Evolutionary conservation across 2,797 vertebrate species (phyloP), one percentile per base, ranked within the genome.

Genomic region (Triplophysa bombifrons): DNA sequence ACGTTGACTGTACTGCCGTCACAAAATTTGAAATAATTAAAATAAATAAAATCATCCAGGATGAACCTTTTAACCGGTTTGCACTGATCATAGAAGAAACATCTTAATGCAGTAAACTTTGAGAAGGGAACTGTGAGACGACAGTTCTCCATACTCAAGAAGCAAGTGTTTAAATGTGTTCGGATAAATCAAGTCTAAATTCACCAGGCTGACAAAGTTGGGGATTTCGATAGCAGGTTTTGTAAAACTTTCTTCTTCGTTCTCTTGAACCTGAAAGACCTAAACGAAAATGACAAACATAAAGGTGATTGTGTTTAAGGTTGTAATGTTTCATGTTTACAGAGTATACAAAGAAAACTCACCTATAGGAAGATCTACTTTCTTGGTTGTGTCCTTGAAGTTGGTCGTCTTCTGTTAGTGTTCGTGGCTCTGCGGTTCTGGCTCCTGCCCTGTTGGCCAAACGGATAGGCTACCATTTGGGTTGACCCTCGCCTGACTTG

Each of bases 401-500:
- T 78, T 41, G 76, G 44, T 84, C 91, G 93, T 78, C 91, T 90
- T 80, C 94, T 93, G 86, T 84, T 90, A 79, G 82, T 86, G 53
- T 85, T 75, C 80, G 78, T 88, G 67, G 80, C 84, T 88, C 92
- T 91, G 65, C 92, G 94, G 78, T 85, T 80, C 83, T 89, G 90
- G 51, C 88, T 82, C 22, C 88, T 88, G 83, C 84, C 90, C 84
- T 63, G 88, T 84, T 94, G 92, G 2, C 91, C 93, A 0, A 93
- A 93, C 20, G 95, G 90, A 82, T 94, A 97, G 80, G 92, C 91
- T 83, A 95, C 91, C 61, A 95, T 92, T 55, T 91, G 94, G 64
- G 93, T 88, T 63, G 93, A 87, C 9, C 88, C 91, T 48, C 93
- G 90, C 80, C 90, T 92, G 73, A 89, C 90, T 84, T 94, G 88